These are phyloP conservation scores for Aphelinus atriplicis DNA, from an alignment of 1,140 invertebrate genomes.

Conservation along the genomic window DNA sequence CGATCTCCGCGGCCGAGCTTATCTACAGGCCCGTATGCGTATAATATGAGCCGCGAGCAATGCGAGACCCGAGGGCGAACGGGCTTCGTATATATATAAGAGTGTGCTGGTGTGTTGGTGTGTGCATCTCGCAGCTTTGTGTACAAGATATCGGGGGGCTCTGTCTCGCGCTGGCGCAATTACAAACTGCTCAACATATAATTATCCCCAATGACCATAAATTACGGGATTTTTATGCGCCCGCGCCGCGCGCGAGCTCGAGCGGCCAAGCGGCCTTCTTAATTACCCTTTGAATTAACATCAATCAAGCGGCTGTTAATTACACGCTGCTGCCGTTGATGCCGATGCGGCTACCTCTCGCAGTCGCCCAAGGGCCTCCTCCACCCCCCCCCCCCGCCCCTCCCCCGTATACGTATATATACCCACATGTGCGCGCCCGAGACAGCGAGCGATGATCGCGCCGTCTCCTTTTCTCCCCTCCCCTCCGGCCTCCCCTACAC, in stretches of 20 bases:
- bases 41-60: constrained; percentile 52
- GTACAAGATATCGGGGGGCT: constrained; percentile 36
- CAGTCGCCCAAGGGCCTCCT: too few relatives aligned
- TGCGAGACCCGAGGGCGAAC: constrained; percentile 57
- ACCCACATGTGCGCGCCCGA: too few relatives aligned
- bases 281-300: constrained; percentile 69
- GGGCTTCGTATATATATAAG: neutral
- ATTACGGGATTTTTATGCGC: constrained; percentile 66
- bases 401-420: too few relatives aligned
- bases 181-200: constrained; percentile 68
- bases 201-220: constrained; percentile 68
- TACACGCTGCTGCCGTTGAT: constrained; percentile 57
- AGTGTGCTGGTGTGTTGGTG: neutral
- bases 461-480: constrained; percentile 15
- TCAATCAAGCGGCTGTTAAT: constrained; percentile 66
- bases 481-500: constrained; percentile 30
- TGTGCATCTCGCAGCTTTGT: too few relatives aligned
- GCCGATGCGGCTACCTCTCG: constrained; percentile 47
- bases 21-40: constrained; percentile 61
- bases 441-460: constrained; percentile 39
- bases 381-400: too few relatives aligned
- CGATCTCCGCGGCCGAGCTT: constrained; percentile 58
- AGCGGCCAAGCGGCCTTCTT: constrained; percentile 55
- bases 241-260: constrained; percentile 40
- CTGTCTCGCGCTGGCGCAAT: constrained; percentile 63